Conservation (phyloP, 2,797 vertebrate species). For the Anableps anableps region DNA sequence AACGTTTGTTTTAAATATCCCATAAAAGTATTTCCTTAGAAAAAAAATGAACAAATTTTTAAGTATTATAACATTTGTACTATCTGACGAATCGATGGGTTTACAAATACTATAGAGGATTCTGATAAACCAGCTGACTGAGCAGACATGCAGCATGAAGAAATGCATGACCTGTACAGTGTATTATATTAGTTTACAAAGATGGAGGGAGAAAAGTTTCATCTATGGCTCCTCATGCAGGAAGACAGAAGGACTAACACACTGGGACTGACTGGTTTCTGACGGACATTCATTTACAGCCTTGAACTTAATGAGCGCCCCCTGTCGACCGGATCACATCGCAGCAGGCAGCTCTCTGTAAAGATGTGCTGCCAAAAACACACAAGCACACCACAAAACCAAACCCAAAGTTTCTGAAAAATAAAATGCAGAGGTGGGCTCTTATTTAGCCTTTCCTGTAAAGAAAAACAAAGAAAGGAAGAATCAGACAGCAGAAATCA, state of each 20-base stretch:
- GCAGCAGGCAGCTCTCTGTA: slow-evolving; percentile 77
- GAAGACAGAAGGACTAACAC: slow-evolving; percentile 49
- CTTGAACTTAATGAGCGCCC: slow-evolving; percentile 46
- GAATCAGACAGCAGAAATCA: slow-evolving; percentile 42
- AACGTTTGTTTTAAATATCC: slow-evolving; percentile 71
- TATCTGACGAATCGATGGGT: slow-evolving; percentile 57
- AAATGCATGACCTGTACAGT: slow-evolving; percentile 60
- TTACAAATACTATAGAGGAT: slow-evolving; percentile 68
- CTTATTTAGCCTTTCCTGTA: slow-evolving; percentile 77
- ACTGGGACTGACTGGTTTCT: slow-evolving; percentile 47
- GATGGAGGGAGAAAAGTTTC: slow-evolving; percentile 46
- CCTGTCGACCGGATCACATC: slow-evolving; percentile 49
- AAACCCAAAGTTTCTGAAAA: slow-evolving; percentile 72
- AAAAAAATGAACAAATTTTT: slow-evolving; percentile 75
- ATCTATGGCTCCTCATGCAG: slow-evolving; percentile 71
- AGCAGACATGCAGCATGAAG: slow-evolving; percentile 75
- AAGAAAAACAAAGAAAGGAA: slow-evolving; percentile 52
- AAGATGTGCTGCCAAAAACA: slow-evolving; percentile 79
- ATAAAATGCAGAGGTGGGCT: slow-evolving; percentile 61
- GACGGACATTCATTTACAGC: slow-evolving; percentile 50
- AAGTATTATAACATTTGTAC: slow-evolving; percentile 73
- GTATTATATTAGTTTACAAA: slow-evolving; percentile 58
- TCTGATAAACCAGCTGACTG: slow-evolving; percentile 65
- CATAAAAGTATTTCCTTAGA: slow-evolving; percentile 80
- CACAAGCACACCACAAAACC: slow-evolving; percentile 82